Evolutionary conservation across 2,113 vertebrate genomes (phyloP), one percentile per base, ranked within the genome.

Genomic region (Ovis canadensis): DNA sequence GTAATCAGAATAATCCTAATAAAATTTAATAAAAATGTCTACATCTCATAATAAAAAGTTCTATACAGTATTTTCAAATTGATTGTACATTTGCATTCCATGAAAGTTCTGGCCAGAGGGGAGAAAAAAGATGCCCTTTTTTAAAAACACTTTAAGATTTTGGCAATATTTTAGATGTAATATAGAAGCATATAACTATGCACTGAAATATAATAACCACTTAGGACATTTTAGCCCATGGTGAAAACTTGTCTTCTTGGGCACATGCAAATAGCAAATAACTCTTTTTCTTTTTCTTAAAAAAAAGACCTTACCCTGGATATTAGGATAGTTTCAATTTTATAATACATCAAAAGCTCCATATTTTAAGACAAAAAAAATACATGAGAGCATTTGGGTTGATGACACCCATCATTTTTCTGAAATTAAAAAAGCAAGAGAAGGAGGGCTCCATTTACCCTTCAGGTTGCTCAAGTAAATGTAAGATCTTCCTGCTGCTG

Each of bases 401-500:
- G 96, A 97, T 97, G 96, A 97, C 92, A 98, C 97, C 95, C 94
- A 98, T 98, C 97, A 98, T 98, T 98, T 98, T 98, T 98, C 98
- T 97, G 96, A 98, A 98, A 98, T 98, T 98, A 96, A 98, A 98
- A 91, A 88, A 74, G 71, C 52, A 88, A 60, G 71, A 62, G 60
- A 67, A 93, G 93, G 91, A 98, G 95, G 97, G 96, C 96, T 80
- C 97, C 98, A 98, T 98, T 98, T 99, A 98, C 98, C 98, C 98
- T 99, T 98, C 98, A 98, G 98, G 98, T 99, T 98, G 98, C 97
- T 84, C 90, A 98, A 98, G 98, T 97, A 98, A 98, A 99, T 96
- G 97, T 98, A 97, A 98, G 98, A 99, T 99, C 98, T 98, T 98
- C 98, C 99, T 97, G 99, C 99, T 99, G 99, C 99, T 99, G 99